phyloP scores from a whole-genome alignment of 2,888 invertebrate genomes.

The Trichogramma evanescens region DNA sequence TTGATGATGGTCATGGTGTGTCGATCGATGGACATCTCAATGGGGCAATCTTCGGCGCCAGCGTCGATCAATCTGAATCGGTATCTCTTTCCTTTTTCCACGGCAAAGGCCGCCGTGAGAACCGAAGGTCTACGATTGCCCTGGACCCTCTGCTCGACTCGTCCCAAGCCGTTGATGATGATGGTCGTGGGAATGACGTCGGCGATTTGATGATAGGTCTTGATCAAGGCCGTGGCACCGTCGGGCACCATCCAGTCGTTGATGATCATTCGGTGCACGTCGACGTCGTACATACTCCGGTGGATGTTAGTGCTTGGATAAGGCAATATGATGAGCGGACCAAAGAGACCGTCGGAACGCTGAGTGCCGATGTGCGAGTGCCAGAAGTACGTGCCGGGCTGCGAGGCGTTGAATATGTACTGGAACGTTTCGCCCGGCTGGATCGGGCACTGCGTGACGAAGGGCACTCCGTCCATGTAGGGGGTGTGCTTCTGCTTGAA shows the following conservation, averaged over 20 bases:
- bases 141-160: slow-evolving; percentile 40
- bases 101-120: slow-evolving; percentile 55
- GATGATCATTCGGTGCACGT: slow-evolving; percentile 52
- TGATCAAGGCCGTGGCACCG: slow-evolving; percentile 66
- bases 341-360: slow-evolving; percentile 77
- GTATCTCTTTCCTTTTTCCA: slow-evolving; percentile 56
- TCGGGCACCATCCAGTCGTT: slow-evolving; percentile 76
- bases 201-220: slow-evolving; percentile 74
- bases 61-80: slow-evolving; percentile 78
- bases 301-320: slow-evolving; percentile 61
- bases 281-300: background rate
- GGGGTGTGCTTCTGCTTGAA: slow-evolving; percentile 70
- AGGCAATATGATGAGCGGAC: slow-evolving; percentile 70
- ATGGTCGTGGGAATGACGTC: slow-evolving; percentile 76
- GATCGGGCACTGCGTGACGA: slow-evolving; percentile 79
- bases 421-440: slow-evolving; percentile 66
- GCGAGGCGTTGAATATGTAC: slow-evolving; percentile 66
- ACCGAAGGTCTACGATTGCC: slow-evolving; percentile 29
- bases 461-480: slow-evolving; percentile 85
- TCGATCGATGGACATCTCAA: slow-evolving; percentile 74
- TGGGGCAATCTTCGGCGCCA: slow-evolving; percentile 80
- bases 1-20: slow-evolving; percentile 71
- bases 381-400: slow-evolving; percentile 82
- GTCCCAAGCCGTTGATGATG: slow-evolving; percentile 74
- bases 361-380: slow-evolving; percentile 70